Evolutionary conservation across 2,113 vertebrate species (phyloP), one percentile per base, ranked within the genome.

Genomic region (Paratilapia polleni): DNA sequence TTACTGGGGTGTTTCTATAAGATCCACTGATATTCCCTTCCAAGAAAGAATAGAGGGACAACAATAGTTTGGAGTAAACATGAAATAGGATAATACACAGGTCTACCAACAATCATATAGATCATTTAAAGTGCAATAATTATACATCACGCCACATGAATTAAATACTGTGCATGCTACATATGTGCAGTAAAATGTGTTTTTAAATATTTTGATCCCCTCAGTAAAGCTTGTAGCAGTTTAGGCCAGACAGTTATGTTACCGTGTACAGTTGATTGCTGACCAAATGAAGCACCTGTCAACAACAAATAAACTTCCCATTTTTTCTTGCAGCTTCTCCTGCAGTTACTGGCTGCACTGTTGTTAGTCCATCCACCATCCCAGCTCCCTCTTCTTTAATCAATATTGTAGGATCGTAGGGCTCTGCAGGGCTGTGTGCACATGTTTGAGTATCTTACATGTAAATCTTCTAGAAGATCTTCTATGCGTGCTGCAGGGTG

Each of bases 281-380:
- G n/a, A 82, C 34, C 28, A 54, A 54, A 73, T 12, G 13, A 62
- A 52, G 36, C 43, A 78, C n/a, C 52, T 78, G 60, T 81, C 19
- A 77, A 9, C 36, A 34, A 82, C 64, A 49, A 58, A 59, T 78
- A 70, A 80, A 19, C 12, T 14, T 19, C 15, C 19, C 41, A 6
- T 41, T 77, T n/a, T 63, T 75, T 82, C 38, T 28, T 58, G 52
- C 41, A 74, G 78, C 52, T 80, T 76, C 26, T 81, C 24, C 74
- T 38, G 49, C 77, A 66, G 22, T 41, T 61, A 57, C 74, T 58
- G 41, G 28, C 31, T 77, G 56, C 58, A 57, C 59, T 78, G 54
- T 59, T 60, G 8, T 22, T n/a, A 47, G 54, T 74, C n/a, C 36
- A 2, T 77, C 80, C 41, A 83, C 19, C 10, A 47, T 47, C 52